Base-by-base conservation (phyloP, 2,797 vertebrate genomes). In the Pseudochaenichthys georgianus region DNA sequence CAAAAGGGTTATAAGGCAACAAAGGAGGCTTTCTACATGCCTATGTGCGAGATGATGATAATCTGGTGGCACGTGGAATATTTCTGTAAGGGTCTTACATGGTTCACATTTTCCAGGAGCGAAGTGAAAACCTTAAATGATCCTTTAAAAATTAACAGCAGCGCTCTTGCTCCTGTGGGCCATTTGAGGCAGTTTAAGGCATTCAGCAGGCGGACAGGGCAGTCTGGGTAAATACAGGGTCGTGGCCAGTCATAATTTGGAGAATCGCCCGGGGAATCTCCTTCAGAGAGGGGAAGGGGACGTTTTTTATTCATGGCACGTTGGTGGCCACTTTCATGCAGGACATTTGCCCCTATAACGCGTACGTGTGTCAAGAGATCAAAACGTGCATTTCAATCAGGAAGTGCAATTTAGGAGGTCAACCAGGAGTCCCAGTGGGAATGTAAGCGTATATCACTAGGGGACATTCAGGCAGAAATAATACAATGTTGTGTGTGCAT, bases 221-320 rank as follows among this genome's bases (percentile, higher is more conserved):
- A 92, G 94, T 92, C 90, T 96, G 92, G 85, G 97, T 96, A 97
- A 98, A 98, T 95, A 97, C 93, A 93, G 94, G 95, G 95, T 95
- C 96, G 96, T 98, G 97, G 95, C 92, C 95, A 94, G 94, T 96
- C 96, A 96, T 98, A 97, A 96, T 97, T 96, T 95, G 94, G 93
- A 94, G 95, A 94, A 58, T 76, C 0, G 62, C 79, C 93, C 95
- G 43, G 86, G 82, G 91, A 84, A 81, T 83, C 86, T 88, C 83
- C 77, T 21, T 74, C 71, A 59, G 65, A 71, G 73, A 70, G 41
- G 42, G 23, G 73, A 65, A 72, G 23, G 55, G 41, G 42, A 4
- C 4, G 19, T 51, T 82, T 89, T 60, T 70, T 45, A 93, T 93
- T 93, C 92, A 73, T 2, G 60, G 81, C 90, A 91, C 88, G 90